A percentile compares a stretch with the other conserved stretches of the same genome.
phyloP scores from a whole-genome alignment of 2,888 invertebrate species.

The Drosophila kanekoi region DNA sequence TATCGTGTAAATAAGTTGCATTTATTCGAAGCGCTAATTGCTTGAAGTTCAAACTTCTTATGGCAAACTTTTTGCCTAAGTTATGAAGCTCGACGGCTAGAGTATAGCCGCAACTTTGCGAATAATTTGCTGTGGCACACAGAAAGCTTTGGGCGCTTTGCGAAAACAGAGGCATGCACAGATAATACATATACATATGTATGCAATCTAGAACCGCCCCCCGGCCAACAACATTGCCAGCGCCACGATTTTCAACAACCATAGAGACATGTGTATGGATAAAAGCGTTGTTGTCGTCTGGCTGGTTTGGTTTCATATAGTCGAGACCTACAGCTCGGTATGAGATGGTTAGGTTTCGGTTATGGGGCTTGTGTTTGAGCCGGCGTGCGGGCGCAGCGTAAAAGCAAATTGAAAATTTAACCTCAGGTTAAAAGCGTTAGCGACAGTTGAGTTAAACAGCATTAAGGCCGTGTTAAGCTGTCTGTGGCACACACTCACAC shows the following conservation, averaged over 20 bases:
- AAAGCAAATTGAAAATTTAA: slow-evolving; percentile 79
- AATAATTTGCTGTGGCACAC: slow-evolving; percentile 66
- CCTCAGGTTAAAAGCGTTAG: slow-evolving; percentile 79
- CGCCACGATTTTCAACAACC: background rate
- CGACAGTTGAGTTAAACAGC: slow-evolving; percentile 78
- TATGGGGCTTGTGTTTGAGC: slow-evolving; percentile 50
- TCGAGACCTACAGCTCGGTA: slow-evolving; percentile 1
- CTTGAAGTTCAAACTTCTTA: background rate
- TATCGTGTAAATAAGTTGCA: background rate
- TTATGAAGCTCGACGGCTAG: slow-evolving; percentile 25
- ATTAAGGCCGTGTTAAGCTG: slow-evolving; percentile 78
- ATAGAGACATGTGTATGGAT: slow-evolving; percentile 29
- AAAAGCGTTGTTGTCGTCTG: slow-evolving; percentile 53
- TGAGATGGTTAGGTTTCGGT: slow-evolving; percentile 26
- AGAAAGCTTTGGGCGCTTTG: slow-evolving; percentile 63
- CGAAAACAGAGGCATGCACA: slow-evolving; percentile 52
- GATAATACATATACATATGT: slow-evolving; percentile 47
- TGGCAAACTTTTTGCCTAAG: slow-evolving; percentile 8
- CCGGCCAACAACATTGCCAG: background rate
- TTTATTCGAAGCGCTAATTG: slow-evolving; percentile 3
- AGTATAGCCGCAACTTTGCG: slow-evolving; percentile 57
- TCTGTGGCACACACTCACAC: slow-evolving; percentile 56
- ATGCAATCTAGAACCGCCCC: slow-evolving; percentile 13
- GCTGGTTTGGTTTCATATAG: slow-evolving; percentile 25
- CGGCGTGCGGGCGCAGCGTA: slow-evolving; percentile 49